A percentile compares a stretch with the other conserved stretches of the same genome.
Conservation (phyloP, 2,888 invertebrate species). For the Entomobrya proxima region DNA sequence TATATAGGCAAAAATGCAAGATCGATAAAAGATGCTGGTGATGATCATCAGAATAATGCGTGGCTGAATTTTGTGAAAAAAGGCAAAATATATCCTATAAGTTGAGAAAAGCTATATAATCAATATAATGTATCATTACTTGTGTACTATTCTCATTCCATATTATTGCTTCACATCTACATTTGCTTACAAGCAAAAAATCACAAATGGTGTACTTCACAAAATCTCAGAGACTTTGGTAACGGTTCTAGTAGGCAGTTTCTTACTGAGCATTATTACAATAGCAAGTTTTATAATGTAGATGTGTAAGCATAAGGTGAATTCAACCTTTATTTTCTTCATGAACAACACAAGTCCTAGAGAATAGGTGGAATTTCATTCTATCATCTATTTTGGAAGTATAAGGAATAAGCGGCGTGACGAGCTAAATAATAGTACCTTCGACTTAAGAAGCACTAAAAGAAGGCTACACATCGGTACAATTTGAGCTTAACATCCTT, state of each 20-base stretch:
- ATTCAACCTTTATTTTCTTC: background rate
- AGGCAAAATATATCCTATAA: too few species aligned
- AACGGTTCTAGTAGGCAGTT: background rate
- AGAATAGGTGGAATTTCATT: background rate
- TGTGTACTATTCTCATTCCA: background rate
- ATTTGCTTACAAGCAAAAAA: background rate
- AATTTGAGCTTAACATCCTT: too few species aligned
- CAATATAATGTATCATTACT: constrained; percentile 19
- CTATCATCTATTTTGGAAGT: background rate
- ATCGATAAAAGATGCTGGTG: constrained; percentile 4
- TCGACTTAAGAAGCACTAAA: background rate
- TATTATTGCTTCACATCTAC: background rate
- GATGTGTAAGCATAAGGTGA: too few species aligned
- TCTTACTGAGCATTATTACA: background rate
- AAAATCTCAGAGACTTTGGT: background rate
- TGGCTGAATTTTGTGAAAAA: too few species aligned
- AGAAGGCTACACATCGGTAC: too few species aligned
- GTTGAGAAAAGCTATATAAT: too few species aligned
- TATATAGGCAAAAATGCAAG: background rate
- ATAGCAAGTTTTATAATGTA: too few species aligned
- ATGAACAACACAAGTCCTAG: too few species aligned
- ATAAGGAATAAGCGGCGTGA: background rate
- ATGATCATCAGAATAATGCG: too few species aligned
- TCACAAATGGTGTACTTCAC: constrained; percentile 17
- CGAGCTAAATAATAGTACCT: background rate